A percentile compares a stretch with the other conserved stretches of the same genome.
Conservation (phyloP, 2,888 invertebrate species). For the Silvanus unidentatus region DNA sequence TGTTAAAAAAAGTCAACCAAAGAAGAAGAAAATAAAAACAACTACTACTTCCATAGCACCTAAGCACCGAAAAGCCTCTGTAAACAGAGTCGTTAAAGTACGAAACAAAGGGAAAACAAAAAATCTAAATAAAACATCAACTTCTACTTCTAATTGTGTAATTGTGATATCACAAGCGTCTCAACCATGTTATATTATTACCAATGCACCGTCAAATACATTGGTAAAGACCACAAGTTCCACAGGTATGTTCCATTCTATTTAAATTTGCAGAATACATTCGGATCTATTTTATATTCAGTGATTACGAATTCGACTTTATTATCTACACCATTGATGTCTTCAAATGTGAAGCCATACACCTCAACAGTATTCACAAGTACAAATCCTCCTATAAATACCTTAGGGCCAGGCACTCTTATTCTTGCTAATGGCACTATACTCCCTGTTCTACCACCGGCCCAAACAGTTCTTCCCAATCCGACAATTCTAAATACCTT, state of each 20-base stretch:
- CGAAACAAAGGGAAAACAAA: slow-evolving; percentile 11
- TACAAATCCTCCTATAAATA: slow-evolving; percentile 23
- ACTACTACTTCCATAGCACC: not conserved
- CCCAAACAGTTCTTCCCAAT: slow-evolving; percentile 26
- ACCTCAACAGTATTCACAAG: slow-evolving; percentile 17
- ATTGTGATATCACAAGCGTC: slow-evolving; percentile 25
- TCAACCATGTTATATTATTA: slow-evolving; percentile 26
- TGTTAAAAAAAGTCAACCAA: slow-evolving; percentile 3
- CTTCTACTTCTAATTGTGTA: slow-evolving; percentile 20
- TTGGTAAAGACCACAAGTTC: slow-evolving; percentile 11
- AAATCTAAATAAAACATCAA: slow-evolving; percentile 7
- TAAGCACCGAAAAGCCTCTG: not conserved
- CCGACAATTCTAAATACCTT: slow-evolving; percentile 16
- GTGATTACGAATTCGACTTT: slow-evolving; percentile 34
- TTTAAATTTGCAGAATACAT: not conserved
- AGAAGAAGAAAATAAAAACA: slow-evolving; percentile 2
- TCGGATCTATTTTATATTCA: slow-evolving; percentile 16
- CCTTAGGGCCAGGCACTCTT: slow-evolving; percentile 42
- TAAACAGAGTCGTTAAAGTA: slow-evolving; percentile 1
- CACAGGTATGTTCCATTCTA: slow-evolving; percentile 14
- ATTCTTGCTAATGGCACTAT: slow-evolving; percentile 42
- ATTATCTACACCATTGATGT: slow-evolving; percentile 33
- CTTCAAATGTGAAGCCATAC: slow-evolving; percentile 28
- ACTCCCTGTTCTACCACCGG: slow-evolving; percentile 36
- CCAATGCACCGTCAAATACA: slow-evolving; percentile 20